Evolutionary conservation across 2,888 invertebrate genomes (phyloP), one percentile per base, ranked within the genome.

Genomic region (Archips xylosteana): DNA sequence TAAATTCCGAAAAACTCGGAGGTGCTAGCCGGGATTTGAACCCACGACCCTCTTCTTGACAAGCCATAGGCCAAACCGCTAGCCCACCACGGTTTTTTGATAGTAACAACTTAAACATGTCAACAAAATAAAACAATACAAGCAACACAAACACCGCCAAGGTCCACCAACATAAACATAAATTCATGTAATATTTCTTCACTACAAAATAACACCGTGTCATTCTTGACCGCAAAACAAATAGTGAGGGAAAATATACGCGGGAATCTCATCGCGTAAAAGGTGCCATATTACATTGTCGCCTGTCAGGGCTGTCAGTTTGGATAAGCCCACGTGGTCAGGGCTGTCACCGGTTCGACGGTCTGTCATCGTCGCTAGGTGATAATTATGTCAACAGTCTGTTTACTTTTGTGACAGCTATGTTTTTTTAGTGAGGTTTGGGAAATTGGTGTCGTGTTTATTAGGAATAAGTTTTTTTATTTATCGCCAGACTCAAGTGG

Each of bases 261-360:
- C 36, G 73, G 68, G 49, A 59, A 59, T 73, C 62, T 63, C 72
- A 72, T 72, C 62, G 72, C 36, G 63, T 68, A 64, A 73, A 69
- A 73, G 73, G 73, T 73, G 73, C 63, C 68, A 68, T 63, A 77
- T 76, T 83, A 82, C 79, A 84, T 79, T 81, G 81, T 83, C 80
- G 78, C 66, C 76, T 75, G 80, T 79, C 81, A 79, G 59, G 62
- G 66, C 67, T 79, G 82, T 82, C 81, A 77, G 72, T 72, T 79
- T 81, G 79, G 82, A 85, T 84, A 85, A 72, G 67, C 67, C 65
- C 78, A 80, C 79, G 76, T 79, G 80, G 77, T 71, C 77, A 79
- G 75, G 70, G 74, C 75, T 83, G 82, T 83, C 83, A 80, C 74
- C 76, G 54, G 57, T 64, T 65, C 57, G 67, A 67, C 42, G 49